Base-by-base conservation (phyloP, 2,888 invertebrate species). In the Saturnia pavonia region DNA sequence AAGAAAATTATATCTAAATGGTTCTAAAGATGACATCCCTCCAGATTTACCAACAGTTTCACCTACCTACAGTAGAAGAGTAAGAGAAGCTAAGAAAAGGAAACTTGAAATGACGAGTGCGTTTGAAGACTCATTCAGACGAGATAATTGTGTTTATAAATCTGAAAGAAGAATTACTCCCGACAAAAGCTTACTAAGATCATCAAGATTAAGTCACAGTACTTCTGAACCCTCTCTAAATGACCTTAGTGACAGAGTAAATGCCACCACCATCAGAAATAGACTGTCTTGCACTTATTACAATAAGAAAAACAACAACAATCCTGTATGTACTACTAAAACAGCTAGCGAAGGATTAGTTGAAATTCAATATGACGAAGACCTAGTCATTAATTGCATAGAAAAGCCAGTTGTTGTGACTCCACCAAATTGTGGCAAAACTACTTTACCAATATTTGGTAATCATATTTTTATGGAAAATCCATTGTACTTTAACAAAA, bases 361-460 rank as follows among this genome's bases (percentile, higher is more conserved):
- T 67, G 94, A 95, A 85, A 95, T 95, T 74, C 95, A 95, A 84
- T 95, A 95, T 85, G 94, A 92, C 68, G 78, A 85, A 80, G 91
- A 86, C 86, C 87, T 86, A 88, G 89, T 90, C 43, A 88, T 90
- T 63, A 94, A 88, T 77, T 92, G 90, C 80, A 76, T 86, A 82
- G 91, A 94, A 85, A 90, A 90, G 80, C 91, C 91, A 71, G 69
- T 88, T 65, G 51, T 79, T 69, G 76, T 84, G 16, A 81, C 83
- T 45, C 86, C 86, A 71, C 75, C 75, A 66, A 78, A 78, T 67
- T 76, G 82, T 73, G 91, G 91, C 74, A 92, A 91, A 76, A 91
- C 91, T 27, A 94, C 94, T 14, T 79, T 94, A 70, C 94, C 94
- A 25, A 94, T 94, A 77, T 93, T 94, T 75, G 93, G 94, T 3